Percentiles rank a stretch among this genome's conserved stretches.
Evolutionary conservation across 2,113 vertebrate species (phyloP).

Genomic region (Odobenus rosmarus): DNA sequence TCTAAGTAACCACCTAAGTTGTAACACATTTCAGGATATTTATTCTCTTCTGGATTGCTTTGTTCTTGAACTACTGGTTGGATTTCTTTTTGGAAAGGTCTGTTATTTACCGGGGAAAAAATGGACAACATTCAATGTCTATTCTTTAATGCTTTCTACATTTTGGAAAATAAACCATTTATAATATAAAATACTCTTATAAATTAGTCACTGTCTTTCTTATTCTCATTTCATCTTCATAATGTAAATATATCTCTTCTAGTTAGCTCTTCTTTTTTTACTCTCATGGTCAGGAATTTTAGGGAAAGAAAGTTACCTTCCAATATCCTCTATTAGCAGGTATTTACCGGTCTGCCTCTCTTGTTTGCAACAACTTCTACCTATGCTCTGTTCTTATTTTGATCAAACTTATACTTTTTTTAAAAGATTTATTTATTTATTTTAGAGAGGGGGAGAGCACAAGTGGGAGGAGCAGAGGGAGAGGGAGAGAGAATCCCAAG

Average conservation of each 20-base stretch:
- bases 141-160: background rate
- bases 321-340: background rate
- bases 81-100: background rate
- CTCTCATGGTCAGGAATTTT: background rate
- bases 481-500: background rate
- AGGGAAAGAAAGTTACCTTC: background rate
- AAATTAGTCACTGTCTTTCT: background rate
- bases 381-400: background rate
- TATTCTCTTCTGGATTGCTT: conserved; percentile 1
- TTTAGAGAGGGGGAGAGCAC: background rate
- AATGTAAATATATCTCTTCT: background rate
- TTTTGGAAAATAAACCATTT: background rate
- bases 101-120: background rate
- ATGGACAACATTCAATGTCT: background rate
- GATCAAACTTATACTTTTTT: background rate
- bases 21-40: background rate
- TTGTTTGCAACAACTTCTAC: background rate
- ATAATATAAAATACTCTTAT: background rate
- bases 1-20: background rate
- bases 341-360: background rate
- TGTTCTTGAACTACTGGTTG: background rate
- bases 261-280: background rate
- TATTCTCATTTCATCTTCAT: background rate
- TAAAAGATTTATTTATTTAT: background rate
- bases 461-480: background rate